Evolutionary conservation across 2,888 invertebrate genomes (phyloP).

Genomic region (Salpingus planirostris): DNA sequence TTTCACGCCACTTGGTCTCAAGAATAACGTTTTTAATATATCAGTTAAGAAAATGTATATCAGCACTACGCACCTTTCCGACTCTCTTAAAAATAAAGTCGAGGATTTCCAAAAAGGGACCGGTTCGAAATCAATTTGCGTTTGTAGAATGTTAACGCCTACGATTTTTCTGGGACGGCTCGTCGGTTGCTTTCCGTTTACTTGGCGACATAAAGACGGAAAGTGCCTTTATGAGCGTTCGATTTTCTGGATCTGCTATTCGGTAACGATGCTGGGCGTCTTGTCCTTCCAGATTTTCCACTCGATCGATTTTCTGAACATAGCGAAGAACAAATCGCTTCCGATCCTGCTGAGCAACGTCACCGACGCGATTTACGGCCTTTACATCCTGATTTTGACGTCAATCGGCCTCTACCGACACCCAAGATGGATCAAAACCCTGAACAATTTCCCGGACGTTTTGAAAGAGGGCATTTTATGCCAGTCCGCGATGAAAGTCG

Average conservation of each 20-base stretch:
- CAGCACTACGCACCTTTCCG: no score
- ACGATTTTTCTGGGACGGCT: conserved; percentile 24
- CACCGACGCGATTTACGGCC: conserved; percentile 29
- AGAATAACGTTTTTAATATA: neutral
- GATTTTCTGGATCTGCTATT: conserved; percentile 27
- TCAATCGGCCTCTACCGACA: conserved; percentile 24
- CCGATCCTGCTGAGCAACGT: conserved; percentile 29
- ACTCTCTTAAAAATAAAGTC: no score
- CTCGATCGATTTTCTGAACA: conserved; percentile 24
- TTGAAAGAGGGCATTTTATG: conserved; percentile 32
- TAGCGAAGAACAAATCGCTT: conserved; percentile 24
- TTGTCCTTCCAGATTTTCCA: conserved; percentile 21
- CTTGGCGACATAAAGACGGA: conserved; percentile 25
- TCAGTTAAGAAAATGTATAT: no score
- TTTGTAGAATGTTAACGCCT: conserved; percentile 29
- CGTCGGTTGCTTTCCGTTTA: conserved; percentile 32
- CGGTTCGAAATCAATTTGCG: no score
- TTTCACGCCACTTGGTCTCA: conserved; percentile 23
- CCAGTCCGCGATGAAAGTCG: conserved; percentile 24
- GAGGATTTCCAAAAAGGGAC: no score
- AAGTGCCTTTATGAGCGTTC: conserved; percentile 30
- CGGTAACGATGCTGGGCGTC: conserved; percentile 19
- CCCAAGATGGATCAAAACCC: conserved; percentile 25
- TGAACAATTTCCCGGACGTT: conserved; percentile 27
- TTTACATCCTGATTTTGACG: conserved; percentile 27